Evolutionary conservation across 2,113 vertebrate genomes (phyloP), one percentile per base, ranked within the genome.

Genomic region (Oryzias woworae): DNA sequence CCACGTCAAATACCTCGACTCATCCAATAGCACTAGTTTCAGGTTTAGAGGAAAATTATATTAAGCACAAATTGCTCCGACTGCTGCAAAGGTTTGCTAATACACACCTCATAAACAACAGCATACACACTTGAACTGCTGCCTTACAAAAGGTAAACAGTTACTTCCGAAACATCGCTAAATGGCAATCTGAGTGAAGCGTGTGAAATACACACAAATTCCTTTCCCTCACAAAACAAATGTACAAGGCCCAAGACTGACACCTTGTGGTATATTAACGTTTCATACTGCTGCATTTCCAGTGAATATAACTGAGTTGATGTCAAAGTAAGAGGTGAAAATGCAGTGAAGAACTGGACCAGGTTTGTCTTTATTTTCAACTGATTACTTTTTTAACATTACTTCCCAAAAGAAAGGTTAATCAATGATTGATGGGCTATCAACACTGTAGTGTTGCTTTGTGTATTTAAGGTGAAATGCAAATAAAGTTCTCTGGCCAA

Each of bases 211-310:
- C 26, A 64, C 44, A 14, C 22, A 64, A 4, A 57, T 14, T 22
- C 43, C 28, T 2, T 5, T 16, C 7, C 36, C 26, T 16, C 24
- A 54, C 15, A 43, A 20, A 43, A 15, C 16, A 47, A 20, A 65
- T 41, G 43, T 53, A 18, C 5, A 26, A 67, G 75, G 73, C 72
- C 47, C 31, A 15, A 81, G 67, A 49, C 79, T 91, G 90, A 88
- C 90, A 87, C 74, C 90, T 90, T 82, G 88, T 89, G 90, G 90
- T 72, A 53, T 20, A 20, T 20, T 20, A 20, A 20, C 47, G 18
- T 15, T 44, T 17, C 31, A 28, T 28, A 28, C 4, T 28, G 26
- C 5, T 23, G 58, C 5, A 45, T 45, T 45, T 28, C 26, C 26
- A 28, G 26, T 28, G 26, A 4, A 28, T 4, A 6, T 28, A 36